Conservation (phyloP, 2,113 vertebrate species). For the Todiramphus chloris region DNA sequence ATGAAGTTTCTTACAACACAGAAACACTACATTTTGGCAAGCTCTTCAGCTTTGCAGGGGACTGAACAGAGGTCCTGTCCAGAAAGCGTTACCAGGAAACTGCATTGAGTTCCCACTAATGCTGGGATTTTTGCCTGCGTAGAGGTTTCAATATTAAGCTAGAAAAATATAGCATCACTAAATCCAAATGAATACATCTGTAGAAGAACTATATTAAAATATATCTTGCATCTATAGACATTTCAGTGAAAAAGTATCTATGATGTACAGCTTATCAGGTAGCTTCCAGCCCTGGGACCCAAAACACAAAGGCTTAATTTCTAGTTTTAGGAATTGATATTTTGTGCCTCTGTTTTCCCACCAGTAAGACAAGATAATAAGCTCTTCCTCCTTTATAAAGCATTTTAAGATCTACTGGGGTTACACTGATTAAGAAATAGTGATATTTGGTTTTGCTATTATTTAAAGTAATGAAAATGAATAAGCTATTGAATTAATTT, state of each 20-base stretch:
- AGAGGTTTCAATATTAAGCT: not conserved
- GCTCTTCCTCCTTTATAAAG: not conserved
- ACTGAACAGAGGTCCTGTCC: not conserved
- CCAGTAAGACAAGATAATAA: conserved; percentile 27
- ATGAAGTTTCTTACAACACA: not conserved
- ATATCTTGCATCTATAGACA: not conserved
- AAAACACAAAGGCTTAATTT: not conserved
- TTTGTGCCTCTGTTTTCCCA: conserved; percentile 29
- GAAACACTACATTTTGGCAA: not conserved
- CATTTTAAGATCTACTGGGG: conserved; percentile 27
- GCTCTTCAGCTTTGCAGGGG: not conserved
- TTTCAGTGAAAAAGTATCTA: not conserved
- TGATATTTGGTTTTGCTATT: not conserved
- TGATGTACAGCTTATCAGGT: not conserved
- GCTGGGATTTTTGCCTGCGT: not conserved
- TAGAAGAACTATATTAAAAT: not conserved
- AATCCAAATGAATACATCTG: not conserved
- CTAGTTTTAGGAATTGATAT: conserved; percentile 15
- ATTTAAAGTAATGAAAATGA: conserved; percentile 37
- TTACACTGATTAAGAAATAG: conserved; percentile 29
- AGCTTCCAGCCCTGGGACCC: not conserved
- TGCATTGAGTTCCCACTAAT: not conserved
- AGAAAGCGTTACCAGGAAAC: not conserved
- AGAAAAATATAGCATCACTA: not conserved
- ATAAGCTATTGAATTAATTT: conserved; percentile 4